These are phyloP conservation scores for Myotis findleyi DNA, from an alignment of 2,797 vertebrate genomes.

Conservation along the genomic window DNA sequence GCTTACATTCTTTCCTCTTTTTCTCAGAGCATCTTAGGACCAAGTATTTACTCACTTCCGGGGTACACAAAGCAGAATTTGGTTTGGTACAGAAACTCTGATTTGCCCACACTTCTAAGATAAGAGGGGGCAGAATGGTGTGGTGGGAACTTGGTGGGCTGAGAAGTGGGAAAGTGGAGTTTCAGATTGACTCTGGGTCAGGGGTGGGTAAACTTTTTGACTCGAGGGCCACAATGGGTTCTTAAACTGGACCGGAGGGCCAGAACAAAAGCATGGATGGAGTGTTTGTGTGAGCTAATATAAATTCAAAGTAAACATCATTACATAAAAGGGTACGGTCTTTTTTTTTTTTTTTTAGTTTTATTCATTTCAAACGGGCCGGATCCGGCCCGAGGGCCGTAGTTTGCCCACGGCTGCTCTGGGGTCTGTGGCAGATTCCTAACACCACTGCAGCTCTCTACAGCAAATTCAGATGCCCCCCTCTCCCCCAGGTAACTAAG, in stretches of 20 bases:
- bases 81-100: not conserved
- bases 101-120: not conserved
- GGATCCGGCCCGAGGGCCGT: too few relatives aligned
- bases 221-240: too few relatives aligned
- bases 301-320: too few relatives aligned
- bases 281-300: too few relatives aligned
- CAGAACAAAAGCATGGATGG: too few relatives aligned
- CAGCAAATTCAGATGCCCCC: not conserved
- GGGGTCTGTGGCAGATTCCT: not conserved
- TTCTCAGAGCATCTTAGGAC: not conserved
- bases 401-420: too few relatives aligned
- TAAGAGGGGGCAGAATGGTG: not conserved
- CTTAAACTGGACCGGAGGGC: too few relatives aligned
- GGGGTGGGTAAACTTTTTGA: too few relatives aligned
- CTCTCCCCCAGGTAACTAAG: not conserved
- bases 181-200: not conserved
- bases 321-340: too few relatives aligned
- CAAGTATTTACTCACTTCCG: not conserved
- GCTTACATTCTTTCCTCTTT: constrained; percentile 22
- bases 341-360: too few relatives aligned
- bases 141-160: not conserved
- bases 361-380: too few relatives aligned
- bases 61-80: not conserved
- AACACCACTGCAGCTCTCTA: not conserved
- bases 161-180: too few relatives aligned